Evolutionary conservation across 2,113 vertebrate species (phyloP).

Genomic region (Mobula hypostoma): DNA sequence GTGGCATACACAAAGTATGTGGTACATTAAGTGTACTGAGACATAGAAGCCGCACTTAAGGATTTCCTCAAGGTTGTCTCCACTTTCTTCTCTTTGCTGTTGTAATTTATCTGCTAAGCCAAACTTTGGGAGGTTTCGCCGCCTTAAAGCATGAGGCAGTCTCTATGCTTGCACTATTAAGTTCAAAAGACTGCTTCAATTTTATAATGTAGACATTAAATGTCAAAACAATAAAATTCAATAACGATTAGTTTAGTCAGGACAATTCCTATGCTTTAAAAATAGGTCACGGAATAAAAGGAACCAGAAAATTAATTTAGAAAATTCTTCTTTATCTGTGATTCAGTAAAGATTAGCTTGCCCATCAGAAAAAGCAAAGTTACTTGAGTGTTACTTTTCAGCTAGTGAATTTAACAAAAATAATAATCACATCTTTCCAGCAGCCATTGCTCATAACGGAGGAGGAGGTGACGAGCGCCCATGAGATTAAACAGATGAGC

Average conservation of each 20-base stretch:
- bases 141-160: not conserved
- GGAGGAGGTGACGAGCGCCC: not conserved
- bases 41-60: not conserved
- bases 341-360: too few species aligned
- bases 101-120: not conserved
- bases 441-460: not conserved
- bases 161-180: too few species aligned
- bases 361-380: too few species aligned
- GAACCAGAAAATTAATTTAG: not conserved
- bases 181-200: not conserved
- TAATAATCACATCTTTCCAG: not conserved
- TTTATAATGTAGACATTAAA: not conserved
- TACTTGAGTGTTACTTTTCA: not conserved
- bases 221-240: not conserved
- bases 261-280: not conserved
- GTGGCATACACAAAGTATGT: not conserved
- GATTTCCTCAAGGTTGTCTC: conserved; percentile 23
- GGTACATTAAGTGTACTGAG: not conserved
- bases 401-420: not conserved
- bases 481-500: not conserved
- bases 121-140: not conserved
- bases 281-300: not conserved
- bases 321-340: too few species aligned
- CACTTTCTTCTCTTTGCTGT: conserved; percentile 15
- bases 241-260: not conserved